Evolutionary conservation across 2,888 invertebrate species (phyloP), one percentile per base, ranked within the genome.

Genomic region (Pomacea canaliculata): DNA sequence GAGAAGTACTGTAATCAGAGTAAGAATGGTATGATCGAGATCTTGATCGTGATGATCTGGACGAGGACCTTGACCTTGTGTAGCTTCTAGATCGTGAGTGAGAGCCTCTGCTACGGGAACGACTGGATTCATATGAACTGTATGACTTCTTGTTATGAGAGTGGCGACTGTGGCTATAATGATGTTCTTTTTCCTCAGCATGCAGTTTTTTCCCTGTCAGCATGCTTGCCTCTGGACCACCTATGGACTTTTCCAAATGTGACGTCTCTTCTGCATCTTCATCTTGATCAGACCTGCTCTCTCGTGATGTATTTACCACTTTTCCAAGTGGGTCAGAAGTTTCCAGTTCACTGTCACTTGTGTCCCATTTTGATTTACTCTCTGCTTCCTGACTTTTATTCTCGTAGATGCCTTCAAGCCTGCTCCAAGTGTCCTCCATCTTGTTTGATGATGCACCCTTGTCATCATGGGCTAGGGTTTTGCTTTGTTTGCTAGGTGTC

Each of bases 361-460:
- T 88, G 71, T 88, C 88, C 88, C 88, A 88, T 77, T 86, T 87
- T 70, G 85, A 85, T 81, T 88, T 88, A 16, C 83, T 82, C 73
- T 83, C 85, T 62, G 83, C 85, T 56, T 79, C 81, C 12, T 84
- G 83, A 69, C 81, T 72, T 56, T 81, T 83, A 37, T 81, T 78
- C 71, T 85, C 85, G 77, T 80, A 83, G 69, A 85, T 78, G 56
- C 80, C 83, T 82, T 88, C 88, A 79, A 87, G 85, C 77, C 85
- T 85, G 79, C 85, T 86, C 87, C 87, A 88, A 5, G 87, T 85
- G 71, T 88, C 85, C 71, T 85, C 84, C n/a, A 67, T 23, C 23
- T 71, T 48, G n/a, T 66, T 13, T 18, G 82, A 80, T 66, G 85
- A 85, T 48, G 68, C 65, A 37, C 76, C 71, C 62, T 68, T 73